phyloP scores from a whole-genome alignment of 2,113 vertebrate genomes.

The Pelodiscus sinensis region DNA sequence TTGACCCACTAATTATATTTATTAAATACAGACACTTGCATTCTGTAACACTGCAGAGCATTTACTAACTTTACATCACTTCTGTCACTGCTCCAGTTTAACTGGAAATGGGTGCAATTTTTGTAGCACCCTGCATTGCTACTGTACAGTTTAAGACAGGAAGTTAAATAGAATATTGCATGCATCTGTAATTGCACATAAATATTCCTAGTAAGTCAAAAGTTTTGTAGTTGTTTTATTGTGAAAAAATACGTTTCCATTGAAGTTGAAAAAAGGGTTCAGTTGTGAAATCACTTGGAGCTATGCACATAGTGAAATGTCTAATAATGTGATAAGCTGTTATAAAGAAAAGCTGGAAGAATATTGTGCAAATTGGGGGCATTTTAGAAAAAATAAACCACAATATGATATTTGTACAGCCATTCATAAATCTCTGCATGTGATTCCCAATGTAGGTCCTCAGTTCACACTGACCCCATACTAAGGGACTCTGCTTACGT shows the following conservation, averaged over 20 bases:
- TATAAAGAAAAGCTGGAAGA: background rate
- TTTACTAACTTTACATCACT: background rate
- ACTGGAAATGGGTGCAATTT: background rate
- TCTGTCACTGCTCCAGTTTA: background rate
- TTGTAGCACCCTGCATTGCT: background rate
- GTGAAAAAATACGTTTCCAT: background rate
- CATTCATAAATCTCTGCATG: background rate
- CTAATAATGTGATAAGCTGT: background rate
- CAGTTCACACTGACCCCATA: background rate
- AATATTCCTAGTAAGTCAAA: too few species aligned
- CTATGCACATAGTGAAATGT: background rate
- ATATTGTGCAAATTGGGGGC: background rate
- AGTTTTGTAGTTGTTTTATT: background rate
- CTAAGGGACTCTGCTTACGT: constrained; percentile 5
- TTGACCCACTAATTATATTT: background rate
- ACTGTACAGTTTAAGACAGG: background rate
- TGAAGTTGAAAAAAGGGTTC: too few species aligned
- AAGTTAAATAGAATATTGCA: background rate
- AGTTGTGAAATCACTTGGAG: background rate
- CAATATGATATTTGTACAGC: background rate
- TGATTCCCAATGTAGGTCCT: background rate
- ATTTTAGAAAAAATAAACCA: too few species aligned
- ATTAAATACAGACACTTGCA: background rate
- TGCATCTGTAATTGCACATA: too few species aligned
- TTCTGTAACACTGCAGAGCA: background rate